A percentile compares a stretch with the other conserved stretches of the same genome.
phyloP scores from a whole-genome alignment of 2,888 invertebrate species.

The Dynastes tityus region DNA sequence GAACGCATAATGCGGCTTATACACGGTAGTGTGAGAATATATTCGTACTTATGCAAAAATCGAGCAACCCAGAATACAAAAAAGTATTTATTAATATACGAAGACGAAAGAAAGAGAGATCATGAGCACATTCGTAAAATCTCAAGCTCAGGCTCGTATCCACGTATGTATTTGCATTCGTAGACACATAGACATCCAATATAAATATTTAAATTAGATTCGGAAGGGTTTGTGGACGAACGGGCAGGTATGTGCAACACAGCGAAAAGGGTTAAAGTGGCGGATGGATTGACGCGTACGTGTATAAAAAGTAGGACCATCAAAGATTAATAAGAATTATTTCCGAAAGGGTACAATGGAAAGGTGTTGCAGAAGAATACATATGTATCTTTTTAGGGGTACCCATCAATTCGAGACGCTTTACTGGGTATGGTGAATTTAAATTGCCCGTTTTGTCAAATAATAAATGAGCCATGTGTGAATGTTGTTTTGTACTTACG shows the following conservation, averaged over 20 bases:
- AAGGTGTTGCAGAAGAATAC: conserved; percentile 59
- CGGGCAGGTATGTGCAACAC: conserved; percentile 31
- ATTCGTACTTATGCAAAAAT: conserved; percentile 41
- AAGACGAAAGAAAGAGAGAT: conserved; percentile 14
- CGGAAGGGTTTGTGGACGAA: conserved; percentile 21
- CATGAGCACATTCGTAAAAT: conserved; percentile 10
- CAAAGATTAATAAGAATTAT: conserved; percentile 61
- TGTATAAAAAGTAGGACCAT: conserved; percentile 41
- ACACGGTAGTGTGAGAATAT: conserved; percentile 29
- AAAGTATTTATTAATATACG: conserved; percentile 27
- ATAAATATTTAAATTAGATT: conserved; percentile 47
- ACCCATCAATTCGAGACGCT: conserved; percentile 61
- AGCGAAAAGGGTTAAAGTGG: conserved; percentile 44
- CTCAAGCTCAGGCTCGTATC: conserved; percentile 5
- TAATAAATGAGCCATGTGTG: conserved; percentile 47
- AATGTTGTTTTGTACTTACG: conserved; percentile 30
- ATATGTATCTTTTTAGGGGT: conserved; percentile 53
- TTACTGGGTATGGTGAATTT: conserved; percentile 61
- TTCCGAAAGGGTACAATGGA: conserved; percentile 59
- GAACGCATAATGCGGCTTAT: conserved; percentile 17
- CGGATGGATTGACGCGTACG: conserved; percentile 43
- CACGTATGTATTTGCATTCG: conserved; percentile 3
- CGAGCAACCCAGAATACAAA: conserved; percentile 4
- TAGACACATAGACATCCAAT: conserved; percentile 29
- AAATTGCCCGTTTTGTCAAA: conserved; percentile 61